Base-by-base conservation (phyloP, 2,888 invertebrate genomes). In the Sipha maydis region DNA sequence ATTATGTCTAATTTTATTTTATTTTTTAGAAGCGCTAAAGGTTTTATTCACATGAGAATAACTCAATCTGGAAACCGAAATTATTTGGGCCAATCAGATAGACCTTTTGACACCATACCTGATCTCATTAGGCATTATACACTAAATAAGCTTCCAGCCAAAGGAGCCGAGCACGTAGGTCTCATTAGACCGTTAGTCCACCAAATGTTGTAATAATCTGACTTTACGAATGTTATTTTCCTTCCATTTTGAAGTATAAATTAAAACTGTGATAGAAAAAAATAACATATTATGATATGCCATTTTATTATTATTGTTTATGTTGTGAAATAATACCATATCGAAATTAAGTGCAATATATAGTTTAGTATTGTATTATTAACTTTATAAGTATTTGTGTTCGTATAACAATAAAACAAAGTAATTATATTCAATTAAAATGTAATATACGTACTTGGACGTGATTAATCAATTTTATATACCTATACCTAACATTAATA, bases 41-140 rank as follows among this genome's bases (percentile, higher is more conserved):
- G 98, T 83, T 98, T 97, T 91, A 98, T 99, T 97, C 98, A 99
- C 92, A 97, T 99, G 96, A 95, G 98, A 91, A 98, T 99, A 90
- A 96, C 97, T 92, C 95, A 95, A 91, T 94, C 95, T 91, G 93
- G 93, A 25, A 94, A 95, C 86, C 93, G 94, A 25, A 96, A 96
- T 89, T 95, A 96, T 89, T 93, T 99, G 91, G 98, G 98, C 9
- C 96, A 97, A 91, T 98, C 98, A 92, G 96, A 97, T 91, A 97
- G 97, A 90, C 97, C 97, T 41, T 99, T 98, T 92, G 95, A 95
- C 80, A 96, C 95, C 84, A 97, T 99, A 90, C 98, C 98, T n/a
- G 96, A 97, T 91, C 96, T 99, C 95, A 97, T 99, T 91, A 95
- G 96, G 90, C 97, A 98, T 92, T 98, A 98, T 92, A 97, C 98